Conservation (phyloP, 2,797 vertebrate genomes). For the Pangasius macronema region DNA sequence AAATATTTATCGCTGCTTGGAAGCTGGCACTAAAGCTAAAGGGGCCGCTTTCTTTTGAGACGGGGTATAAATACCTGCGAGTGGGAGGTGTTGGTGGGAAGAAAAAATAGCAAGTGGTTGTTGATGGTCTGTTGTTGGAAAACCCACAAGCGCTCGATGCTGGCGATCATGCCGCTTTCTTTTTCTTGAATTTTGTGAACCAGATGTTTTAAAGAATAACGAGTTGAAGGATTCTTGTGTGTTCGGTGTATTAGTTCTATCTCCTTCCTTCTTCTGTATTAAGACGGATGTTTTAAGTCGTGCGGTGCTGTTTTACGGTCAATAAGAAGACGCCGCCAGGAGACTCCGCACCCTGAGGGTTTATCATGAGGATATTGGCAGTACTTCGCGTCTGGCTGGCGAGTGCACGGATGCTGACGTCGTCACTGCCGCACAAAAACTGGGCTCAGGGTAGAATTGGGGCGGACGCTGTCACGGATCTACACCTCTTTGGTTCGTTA, state of each 20-base stretch:
- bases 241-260: background rate
- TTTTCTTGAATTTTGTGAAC: background rate
- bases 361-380: background rate
- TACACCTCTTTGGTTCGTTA: background rate
- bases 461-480: background rate
- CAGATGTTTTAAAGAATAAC: background rate
- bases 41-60: background rate
- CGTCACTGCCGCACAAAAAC: background rate
- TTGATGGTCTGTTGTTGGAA: background rate
- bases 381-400: background rate
- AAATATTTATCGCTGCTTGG: background rate
- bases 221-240: background rate
- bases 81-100: background rate
- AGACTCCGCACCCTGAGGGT: background rate
- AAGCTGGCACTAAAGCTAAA: no score
- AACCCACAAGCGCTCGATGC: background rate
- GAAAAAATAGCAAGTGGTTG: background rate
- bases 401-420: background rate
- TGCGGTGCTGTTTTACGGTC: no score
- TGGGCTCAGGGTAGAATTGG: background rate
- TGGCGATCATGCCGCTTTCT: background rate
- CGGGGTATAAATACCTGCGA: constrained; percentile 23
- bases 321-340: no score
- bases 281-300: no score
- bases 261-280: no score